Base-by-base conservation (phyloP, 2,888 invertebrate genomes). In the Nephrotoma flavescens region DNA sequence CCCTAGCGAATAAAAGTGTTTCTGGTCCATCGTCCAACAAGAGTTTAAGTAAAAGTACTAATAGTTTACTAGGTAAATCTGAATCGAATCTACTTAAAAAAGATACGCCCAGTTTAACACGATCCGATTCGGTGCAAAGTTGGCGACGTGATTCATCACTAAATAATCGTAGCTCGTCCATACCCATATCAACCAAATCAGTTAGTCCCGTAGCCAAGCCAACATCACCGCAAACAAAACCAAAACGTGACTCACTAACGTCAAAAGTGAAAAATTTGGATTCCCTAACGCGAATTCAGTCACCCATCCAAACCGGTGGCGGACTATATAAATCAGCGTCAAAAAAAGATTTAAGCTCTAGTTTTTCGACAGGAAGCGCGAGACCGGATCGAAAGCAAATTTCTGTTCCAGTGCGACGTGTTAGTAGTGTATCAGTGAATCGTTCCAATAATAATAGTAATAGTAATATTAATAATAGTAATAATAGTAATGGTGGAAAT, bases 61-160 rank as follows among this genome's bases (percentile, higher is more conserved):
- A 91, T 86, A 92, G 91, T 88, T 88, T 90, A 45, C 89, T 89
- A 87, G 89, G 89, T 86, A 90, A 90, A 87, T 90, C 90, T 86
- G 88, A 87, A 41, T 88, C 88, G 52, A 87, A 87, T 87, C 87
- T 88, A 42, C 87, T 88, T 86, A 85, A 88, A 87, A 86, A 86
- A 45, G 44, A 86, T 42, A 86, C 71, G 12, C 87, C 87, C 9
- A 88, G 88, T 86, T 91, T 91, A 88, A 92, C 92, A 89, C 92
- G 93, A 88, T 93, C 93, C 88, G 93, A 93, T 88, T 93, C 93
- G 86, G 93, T 93, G 89, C 93, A 92, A 89, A 93, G 93, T 87
- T 92, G 91, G 89, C 90, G 90, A 86, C 90, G 90, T 87, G 90
- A 90, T 87, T 88, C 87, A 41, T 90, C 90, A 42, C 87, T 88